Conservation (phyloP, 2,113 vertebrate species). For the Emydocephalus ijimae region DNA sequence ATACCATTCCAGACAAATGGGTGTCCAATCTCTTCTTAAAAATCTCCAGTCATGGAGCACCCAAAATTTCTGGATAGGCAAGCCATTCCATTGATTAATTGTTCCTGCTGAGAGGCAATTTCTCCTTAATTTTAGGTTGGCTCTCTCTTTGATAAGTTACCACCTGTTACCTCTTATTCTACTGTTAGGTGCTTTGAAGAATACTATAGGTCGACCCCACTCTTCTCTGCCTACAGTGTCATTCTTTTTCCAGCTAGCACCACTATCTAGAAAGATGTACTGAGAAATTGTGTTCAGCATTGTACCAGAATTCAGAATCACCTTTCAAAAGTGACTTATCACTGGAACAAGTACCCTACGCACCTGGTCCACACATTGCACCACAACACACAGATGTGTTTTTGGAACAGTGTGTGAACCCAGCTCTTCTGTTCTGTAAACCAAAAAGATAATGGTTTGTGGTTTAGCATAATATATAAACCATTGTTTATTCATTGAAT, state of each 20-base stretch:
- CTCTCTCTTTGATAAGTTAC: neutral
- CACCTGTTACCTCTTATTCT: neutral
- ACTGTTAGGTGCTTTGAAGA: neutral
- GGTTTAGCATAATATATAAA: neutral
- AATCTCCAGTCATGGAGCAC: neutral
- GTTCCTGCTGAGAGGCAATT: neutral
- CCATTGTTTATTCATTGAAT: neutral
- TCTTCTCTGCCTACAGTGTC: neutral
- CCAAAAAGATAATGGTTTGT: neutral
- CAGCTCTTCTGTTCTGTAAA: neutral
- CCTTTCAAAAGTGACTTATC: neutral
- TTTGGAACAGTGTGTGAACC: neutral
- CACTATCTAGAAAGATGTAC: neutral
- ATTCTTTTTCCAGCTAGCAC: neutral
- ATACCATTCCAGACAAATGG: neutral
- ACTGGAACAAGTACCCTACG: neutral
- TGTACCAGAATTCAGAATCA: neutral
- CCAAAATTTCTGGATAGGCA: neutral
- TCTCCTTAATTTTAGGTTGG: neutral
- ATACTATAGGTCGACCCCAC: neutral
- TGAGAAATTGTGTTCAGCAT: neutral
- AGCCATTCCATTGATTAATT: neutral
- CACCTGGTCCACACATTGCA: neutral
- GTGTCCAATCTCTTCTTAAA: neutral
- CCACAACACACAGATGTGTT: neutral